Evolutionary conservation across 1,140 invertebrate species (phyloP).

Genomic region (Psilanteris sp.): DNA sequence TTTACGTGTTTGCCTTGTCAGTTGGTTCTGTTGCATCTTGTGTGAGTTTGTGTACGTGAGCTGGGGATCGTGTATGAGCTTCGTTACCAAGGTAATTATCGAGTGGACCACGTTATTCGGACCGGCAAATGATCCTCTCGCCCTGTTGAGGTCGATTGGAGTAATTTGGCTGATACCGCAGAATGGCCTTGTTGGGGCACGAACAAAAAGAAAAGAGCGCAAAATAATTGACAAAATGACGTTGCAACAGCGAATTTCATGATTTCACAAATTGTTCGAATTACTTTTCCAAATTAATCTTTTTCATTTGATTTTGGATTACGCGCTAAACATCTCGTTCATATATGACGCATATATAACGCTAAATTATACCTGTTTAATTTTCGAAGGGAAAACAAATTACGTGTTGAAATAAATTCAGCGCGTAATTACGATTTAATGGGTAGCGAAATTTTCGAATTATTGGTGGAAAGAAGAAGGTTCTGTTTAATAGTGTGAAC

Average conservation of each 20-base stretch:
- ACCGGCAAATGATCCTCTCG: slow-evolving; percentile 71
- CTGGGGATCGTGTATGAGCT: slow-evolving; percentile 54
- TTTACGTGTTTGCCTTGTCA: slow-evolving; percentile 61
- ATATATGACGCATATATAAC: slow-evolving; percentile 7
- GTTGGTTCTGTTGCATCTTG: slow-evolving; percentile 51
- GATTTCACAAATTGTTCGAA: slow-evolving; percentile 55
- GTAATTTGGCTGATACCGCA: slow-evolving; percentile 74
- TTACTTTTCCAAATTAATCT: slow-evolving; percentile 52
- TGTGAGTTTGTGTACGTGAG: slow-evolving; percentile 39
- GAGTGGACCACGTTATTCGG: slow-evolving; percentile 73
- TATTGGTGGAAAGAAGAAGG: background rate
- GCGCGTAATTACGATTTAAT: slow-evolving; percentile 36
- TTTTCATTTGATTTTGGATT: slow-evolving; percentile 43
- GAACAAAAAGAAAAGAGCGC: slow-evolving; percentile 57
- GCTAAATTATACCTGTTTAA: slow-evolving; percentile 26
- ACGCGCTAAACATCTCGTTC: slow-evolving; percentile 6
- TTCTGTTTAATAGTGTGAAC: background rate
- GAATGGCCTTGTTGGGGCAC: slow-evolving; percentile 67
- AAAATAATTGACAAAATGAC: slow-evolving; percentile 60
- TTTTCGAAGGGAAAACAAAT: slow-evolving; percentile 45
- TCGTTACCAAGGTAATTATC: slow-evolving; percentile 75
- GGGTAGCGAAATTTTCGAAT: slow-evolving; percentile 31
- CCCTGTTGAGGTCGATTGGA: slow-evolving; percentile 68
- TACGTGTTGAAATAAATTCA: slow-evolving; percentile 22
- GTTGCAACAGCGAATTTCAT: slow-evolving; percentile 45